Base-by-base conservation (phyloP, 2,113 vertebrate genomes). In the Raphicerus campestris region DNA sequence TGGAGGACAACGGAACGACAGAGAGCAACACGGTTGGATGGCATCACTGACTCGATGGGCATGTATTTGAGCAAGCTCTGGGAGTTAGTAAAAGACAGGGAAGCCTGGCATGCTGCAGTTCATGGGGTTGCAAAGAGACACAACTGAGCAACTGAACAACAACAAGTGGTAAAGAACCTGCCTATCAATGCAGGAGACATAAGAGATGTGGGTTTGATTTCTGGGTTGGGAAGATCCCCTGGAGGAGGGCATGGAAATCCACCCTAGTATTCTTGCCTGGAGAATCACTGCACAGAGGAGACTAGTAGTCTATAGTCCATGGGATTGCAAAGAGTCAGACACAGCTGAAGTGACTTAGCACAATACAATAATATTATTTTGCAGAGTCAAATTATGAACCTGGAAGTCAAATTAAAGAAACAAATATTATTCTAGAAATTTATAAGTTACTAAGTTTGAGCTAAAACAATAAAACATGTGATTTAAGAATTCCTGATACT, bases 1-100 rank as follows among this genome's bases (percentile, higher is more conserved):
- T n/a, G 61, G 30, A 32, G 61, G 15, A n/a, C 30, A 63, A 63
- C 0, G 7, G 61, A 63, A n/a, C 0, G 1, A 63, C 30, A 63
- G 61, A 63, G 15, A 63, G 15, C 3, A 0, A 63, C 61, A 63
- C 0, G 15, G 3, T 17, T n/a, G 30, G 15, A 32, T 63, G 30
- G 61, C 61, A 63, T n/a, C 61, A n/a, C 61, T n/a, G 30, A n/a
- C 30, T n/a, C 15, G 0, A 63, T n/a, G 61, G 61, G n/a, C 30
- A 63, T n/a, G 15, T n/a, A 30, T 63, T 63, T n/a, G 30, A 63
- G 61, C 15, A 63, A 63, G 61, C 30, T 63, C 30, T n/a, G 30
- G 30, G 61, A 63, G 61, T 17, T 63, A 7, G 7, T 63, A n/a
- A 63, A 63, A 30, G 30, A 63, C 15, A n/a, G 30, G 30, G 61